phyloP scores from a whole-genome alignment of 2,113 vertebrate species.

The Pica pica region DNA sequence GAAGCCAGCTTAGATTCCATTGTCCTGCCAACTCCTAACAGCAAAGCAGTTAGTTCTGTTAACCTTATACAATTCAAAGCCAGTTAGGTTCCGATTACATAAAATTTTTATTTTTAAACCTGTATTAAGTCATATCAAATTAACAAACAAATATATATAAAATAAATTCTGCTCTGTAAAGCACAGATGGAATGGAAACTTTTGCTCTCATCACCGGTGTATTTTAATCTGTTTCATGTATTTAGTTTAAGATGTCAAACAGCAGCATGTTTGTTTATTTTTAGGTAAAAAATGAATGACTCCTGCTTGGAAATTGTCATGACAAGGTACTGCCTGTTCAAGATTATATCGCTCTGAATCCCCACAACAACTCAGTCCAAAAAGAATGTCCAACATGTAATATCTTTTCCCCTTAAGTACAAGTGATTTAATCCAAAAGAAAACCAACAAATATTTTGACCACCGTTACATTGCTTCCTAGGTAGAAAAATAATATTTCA shows the following conservation, averaged over 20 bases:
- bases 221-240: not conserved
- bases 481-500: not conserved
- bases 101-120: not conserved
- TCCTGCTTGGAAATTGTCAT: not conserved
- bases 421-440: not conserved
- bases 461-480: not conserved
- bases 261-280: not conserved
- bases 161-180: not conserved
- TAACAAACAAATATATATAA: not conserved
- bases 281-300: not conserved
- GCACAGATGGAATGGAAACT: not conserved
- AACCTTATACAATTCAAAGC: not conserved
- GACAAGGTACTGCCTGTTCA: not conserved
- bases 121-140: not conserved
- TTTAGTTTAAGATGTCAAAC: not conserved
- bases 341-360: not conserved
- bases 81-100: not conserved
- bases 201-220: not conserved
- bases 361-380: not conserved
- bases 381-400: not conserved
- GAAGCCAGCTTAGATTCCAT: constrained; percentile 88
- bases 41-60: constrained; percentile 4
- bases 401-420: not conserved
- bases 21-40: constrained; percentile 88
- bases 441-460: not conserved